phyloP scores from a whole-genome alignment of 2,113 vertebrate species.

The Halichoerus grypus region DNA sequence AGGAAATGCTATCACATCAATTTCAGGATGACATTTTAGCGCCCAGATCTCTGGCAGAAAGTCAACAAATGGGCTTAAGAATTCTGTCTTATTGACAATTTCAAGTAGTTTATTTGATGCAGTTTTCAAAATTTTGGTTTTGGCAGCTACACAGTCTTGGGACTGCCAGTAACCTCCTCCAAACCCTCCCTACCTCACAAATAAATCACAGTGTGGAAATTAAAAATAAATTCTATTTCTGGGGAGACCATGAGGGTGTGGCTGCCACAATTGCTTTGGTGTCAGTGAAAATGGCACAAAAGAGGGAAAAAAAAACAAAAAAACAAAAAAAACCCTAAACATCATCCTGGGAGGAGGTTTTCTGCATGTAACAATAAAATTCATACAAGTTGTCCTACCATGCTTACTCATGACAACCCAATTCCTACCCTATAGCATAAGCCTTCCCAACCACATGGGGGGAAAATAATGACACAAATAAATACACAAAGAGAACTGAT shows the following conservation, averaged over 20 bases:
- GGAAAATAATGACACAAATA: not conserved
- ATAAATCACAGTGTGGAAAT: not conserved
- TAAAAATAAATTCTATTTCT: not conserved
- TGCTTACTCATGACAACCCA: not conserved
- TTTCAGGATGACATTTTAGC: too few species aligned
- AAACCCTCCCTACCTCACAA: not conserved
- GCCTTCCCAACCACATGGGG: not conserved
- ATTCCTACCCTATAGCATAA: not conserved
- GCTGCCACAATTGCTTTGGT: too few species aligned
- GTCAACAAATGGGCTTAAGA: not conserved
- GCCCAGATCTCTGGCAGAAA: not conserved
- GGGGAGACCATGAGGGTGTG: accelerated
- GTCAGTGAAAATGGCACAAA: not conserved
- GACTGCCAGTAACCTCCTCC: not conserved
- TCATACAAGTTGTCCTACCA: accelerated
- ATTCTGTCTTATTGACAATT: not conserved
- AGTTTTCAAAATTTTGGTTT: not conserved
- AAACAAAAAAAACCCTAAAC: not conserved
- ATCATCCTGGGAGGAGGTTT: not conserved
- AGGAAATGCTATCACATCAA: accelerated
- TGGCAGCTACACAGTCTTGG: not conserved
- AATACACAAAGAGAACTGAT: accelerated
- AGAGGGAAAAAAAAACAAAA: not conserved
- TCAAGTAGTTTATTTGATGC: not conserved
- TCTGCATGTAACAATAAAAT: accelerated